A percentile compares a stretch with the other conserved stretches of the same genome.
Conservation (phyloP, 2,888 invertebrate genomes). For the Eupithecia abbreviata region DNA sequence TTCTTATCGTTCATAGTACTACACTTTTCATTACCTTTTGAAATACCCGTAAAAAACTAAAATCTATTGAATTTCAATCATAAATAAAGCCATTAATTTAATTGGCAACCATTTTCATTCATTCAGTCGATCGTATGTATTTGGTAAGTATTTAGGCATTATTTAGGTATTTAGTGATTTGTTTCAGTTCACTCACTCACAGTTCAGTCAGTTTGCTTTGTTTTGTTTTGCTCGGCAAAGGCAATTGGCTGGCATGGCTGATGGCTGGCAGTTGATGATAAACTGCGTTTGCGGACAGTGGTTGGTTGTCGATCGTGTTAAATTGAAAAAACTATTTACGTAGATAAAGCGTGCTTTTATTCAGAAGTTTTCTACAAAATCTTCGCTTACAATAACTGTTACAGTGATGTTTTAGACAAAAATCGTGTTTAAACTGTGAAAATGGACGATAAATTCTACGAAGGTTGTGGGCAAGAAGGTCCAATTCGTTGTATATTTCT, state of each 20-base stretch:
- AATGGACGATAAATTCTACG: conserved; percentile 81
- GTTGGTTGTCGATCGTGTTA: conserved; percentile 16
- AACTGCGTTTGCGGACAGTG: conserved; percentile 32
- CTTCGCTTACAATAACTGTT: conserved; percentile 11
- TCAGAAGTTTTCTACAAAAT: background rate
- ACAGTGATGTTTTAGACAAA: conserved; percentile 43
- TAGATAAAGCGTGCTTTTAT: conserved; percentile 46
- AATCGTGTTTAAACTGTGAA: conserved; percentile 47
- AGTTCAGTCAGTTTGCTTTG: too few relatives aligned
- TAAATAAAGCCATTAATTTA: background rate
- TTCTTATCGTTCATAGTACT: too few relatives aligned
- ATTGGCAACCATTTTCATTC: conserved; percentile 14
- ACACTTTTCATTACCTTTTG: too few relatives aligned
- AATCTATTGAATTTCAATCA: background rate
- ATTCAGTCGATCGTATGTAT: conserved; percentile 47
- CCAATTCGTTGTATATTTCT: conserved; percentile 91
- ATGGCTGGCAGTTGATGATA: conserved; percentile 46
- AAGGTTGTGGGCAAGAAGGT: conserved; percentile 86
- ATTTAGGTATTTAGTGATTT: too few relatives aligned
- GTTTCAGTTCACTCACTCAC: too few relatives aligned
- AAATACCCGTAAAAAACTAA: too few relatives aligned
- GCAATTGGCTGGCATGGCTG: too few relatives aligned
- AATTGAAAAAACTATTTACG: conserved; percentile 53
- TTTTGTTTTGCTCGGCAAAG: too few relatives aligned
- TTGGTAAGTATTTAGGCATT: too few relatives aligned